A percentile compares a stretch with the other conserved stretches of the same genome.
phyloP scores from a whole-genome alignment of 2,113 vertebrate genomes.

The Saimiri boliviensis region DNA sequence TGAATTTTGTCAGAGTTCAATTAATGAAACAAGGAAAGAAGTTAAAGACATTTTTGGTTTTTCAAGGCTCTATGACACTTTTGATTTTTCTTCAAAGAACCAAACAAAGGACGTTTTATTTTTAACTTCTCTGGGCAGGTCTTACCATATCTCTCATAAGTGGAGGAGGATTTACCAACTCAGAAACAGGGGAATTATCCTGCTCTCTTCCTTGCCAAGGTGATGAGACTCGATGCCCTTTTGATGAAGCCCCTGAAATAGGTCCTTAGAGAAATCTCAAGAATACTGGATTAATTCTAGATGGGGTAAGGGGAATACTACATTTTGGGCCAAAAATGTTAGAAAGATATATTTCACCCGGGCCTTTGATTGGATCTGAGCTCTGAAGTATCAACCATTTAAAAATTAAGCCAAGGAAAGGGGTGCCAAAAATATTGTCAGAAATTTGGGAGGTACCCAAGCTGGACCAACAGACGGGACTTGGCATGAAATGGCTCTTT shows the following conservation, averaged over 20 bases:
- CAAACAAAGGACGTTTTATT: background rate
- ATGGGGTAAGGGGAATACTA: background rate
- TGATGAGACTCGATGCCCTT: background rate
- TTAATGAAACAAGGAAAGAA: background rate
- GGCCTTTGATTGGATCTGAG: slow-evolving; percentile 44
- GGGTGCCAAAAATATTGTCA: slow-evolving; percentile 67
- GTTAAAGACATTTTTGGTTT: background rate
- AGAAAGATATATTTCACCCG: slow-evolving; percentile 60
- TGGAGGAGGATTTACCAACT: background rate
- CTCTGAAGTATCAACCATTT: slow-evolving; percentile 40
- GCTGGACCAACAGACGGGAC: slow-evolving; percentile 64
- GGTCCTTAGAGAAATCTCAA: background rate
- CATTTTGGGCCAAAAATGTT: slow-evolving; percentile 35
- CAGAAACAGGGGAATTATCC: background rate
- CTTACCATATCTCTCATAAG: background rate
- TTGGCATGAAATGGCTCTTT: slow-evolving; percentile 70
- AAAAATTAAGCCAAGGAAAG: slow-evolving; percentile 51
- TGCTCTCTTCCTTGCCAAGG: background rate
- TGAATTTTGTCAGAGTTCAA: slow-evolving; percentile 24
- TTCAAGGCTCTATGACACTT: background rate
- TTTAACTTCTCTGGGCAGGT: background rate
- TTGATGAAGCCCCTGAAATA: background rate
- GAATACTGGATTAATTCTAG: background rate
- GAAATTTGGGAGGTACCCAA: slow-evolving; percentile 68
- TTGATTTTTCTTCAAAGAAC: background rate